Conservation (phyloP, 2,888 invertebrate species). For the Parnassius apollo region DNA sequence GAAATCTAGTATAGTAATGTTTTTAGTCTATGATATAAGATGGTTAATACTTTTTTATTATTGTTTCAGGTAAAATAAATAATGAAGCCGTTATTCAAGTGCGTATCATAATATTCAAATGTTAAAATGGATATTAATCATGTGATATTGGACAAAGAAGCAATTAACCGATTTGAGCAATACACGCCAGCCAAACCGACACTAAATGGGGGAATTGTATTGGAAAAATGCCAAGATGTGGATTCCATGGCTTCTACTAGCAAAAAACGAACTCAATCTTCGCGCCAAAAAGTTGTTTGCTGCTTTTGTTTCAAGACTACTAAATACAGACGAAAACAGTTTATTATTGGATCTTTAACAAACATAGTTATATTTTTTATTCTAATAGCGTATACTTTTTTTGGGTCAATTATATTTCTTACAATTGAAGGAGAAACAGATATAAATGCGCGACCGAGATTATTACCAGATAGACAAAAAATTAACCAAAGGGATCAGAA, state of each 20-base stretch:
- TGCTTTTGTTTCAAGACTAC: slow-evolving; percentile 81
- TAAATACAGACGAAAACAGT: slow-evolving; percentile 80
- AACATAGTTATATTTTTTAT: slow-evolving; percentile 91
- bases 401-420: slow-evolving; percentile 90
- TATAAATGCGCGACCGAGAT: slow-evolving; percentile 72
- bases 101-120: slow-evolving; percentile 51
- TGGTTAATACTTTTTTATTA: too few relatives aligned
- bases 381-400: slow-evolving; percentile 88
- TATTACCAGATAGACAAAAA: slow-evolving; percentile 75
- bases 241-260: slow-evolving; percentile 76
- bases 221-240: slow-evolving; percentile 79
- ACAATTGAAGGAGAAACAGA: slow-evolving; percentile 89
- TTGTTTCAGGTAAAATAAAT: slow-evolving; percentile 68
- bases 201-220: slow-evolving; percentile 72
- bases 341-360: slow-evolving; percentile 87
- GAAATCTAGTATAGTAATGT: too few relatives aligned
- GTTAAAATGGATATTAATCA: slow-evolving; percentile 75
- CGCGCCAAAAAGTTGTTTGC: slow-evolving; percentile 77
- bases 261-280: slow-evolving; percentile 71
- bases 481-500: slow-evolving; percentile 74
- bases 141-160: slow-evolving; percentile 76
- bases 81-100: slow-evolving; percentile 57
- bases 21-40: too few relatives aligned
- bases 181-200: slow-evolving; percentile 74
- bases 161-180: slow-evolving; percentile 76